Evolutionary conservation across 1,140 invertebrate genomes (phyloP), one percentile per base, ranked within the genome.

Genomic region (Pogonus chalceus): DNA sequence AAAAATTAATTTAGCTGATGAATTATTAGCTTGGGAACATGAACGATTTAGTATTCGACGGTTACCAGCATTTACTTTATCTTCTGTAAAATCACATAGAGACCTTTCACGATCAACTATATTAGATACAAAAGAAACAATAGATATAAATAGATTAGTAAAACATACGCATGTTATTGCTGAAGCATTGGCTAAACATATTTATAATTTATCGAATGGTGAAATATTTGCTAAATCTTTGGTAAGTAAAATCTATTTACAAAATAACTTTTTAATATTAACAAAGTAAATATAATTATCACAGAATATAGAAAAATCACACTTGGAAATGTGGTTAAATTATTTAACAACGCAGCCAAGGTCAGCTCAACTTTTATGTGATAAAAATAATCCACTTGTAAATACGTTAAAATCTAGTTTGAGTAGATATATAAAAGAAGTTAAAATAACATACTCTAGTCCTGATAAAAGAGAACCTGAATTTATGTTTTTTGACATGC

Each of bases 1-100:
- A 70, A 98, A 98, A 75, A 98, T 98, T 58, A 96, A 97, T 76
- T 72, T 98, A n/a, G 92, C 91, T 1, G 92, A 97, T 50, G 90
- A 93, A 53, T 78, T 84, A 52, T 69, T 98, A 23, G 88, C 91
- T 0, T 99, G 96, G 96, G 95, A 98, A 68, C 96, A 99, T 66
- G 96, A 98, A 70, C 76, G 93, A 62, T 98, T 90, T 69, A 95
- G 91, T 66, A 92, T 98, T 60, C 80, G 89, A 55, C 78, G 92
- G 56, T 78, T 97, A 55, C 85, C 92, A 21, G 92, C 92, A 0
- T 87, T 96, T 61, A 98, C 94, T 9, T 60, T 98, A 3, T 96
- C 93, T n/a, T 78, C 79, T 39, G 69, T 90, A 2, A 82, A 85
- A 64, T 79, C 72, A 58, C 79, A 82, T 24, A 76, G 77, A 61